Evolutionary conservation across 2,113 vertebrate species (phyloP).

Genomic region (Elephas maximus): DNA sequence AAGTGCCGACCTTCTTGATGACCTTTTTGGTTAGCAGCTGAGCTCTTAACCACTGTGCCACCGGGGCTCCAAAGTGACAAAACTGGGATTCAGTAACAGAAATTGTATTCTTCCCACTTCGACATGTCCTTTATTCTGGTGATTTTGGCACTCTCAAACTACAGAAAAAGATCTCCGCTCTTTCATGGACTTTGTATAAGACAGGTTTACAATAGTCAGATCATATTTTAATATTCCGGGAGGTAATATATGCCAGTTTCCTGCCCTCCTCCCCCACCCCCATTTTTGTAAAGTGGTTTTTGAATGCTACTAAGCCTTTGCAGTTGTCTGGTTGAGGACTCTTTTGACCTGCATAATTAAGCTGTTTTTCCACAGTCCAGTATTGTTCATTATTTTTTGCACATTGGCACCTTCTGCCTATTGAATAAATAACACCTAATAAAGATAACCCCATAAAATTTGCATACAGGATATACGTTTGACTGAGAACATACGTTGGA

Average conservation of each 20-base stretch:
- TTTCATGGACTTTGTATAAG: constrained; percentile 19
- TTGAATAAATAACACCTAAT: constrained; percentile 72
- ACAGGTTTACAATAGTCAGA: constrained; percentile 1
- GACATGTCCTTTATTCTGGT: not conserved
- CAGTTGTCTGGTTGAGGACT: constrained; percentile 66
- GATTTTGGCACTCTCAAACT: constrained; percentile 17
- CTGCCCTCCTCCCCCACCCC: not conserved
- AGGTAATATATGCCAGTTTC: not conserved
- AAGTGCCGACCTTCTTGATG: no score
- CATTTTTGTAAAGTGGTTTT: constrained; percentile 48
- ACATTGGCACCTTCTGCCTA: constrained; percentile 31
- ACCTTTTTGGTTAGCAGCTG: no score
- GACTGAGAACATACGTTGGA: constrained; percentile 68
- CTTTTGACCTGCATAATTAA: constrained; percentile 65
- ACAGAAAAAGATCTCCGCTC: not conserved
- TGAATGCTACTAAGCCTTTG: constrained; percentile 57
- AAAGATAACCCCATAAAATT: constrained; percentile 74
- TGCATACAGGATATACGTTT: constrained; percentile 69
- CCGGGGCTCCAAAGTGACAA: not conserved
- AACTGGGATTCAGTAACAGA: not conserved
- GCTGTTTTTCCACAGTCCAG: constrained; percentile 51
- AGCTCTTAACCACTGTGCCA: no score
- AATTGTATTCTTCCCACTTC: not conserved
- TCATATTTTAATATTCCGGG: constrained; percentile 53
- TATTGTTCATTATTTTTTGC: constrained; percentile 66